Evolutionary conservation across 2,113 vertebrate species (phyloP).

Genomic region (Ibidorhyncha struthersii): DNA sequence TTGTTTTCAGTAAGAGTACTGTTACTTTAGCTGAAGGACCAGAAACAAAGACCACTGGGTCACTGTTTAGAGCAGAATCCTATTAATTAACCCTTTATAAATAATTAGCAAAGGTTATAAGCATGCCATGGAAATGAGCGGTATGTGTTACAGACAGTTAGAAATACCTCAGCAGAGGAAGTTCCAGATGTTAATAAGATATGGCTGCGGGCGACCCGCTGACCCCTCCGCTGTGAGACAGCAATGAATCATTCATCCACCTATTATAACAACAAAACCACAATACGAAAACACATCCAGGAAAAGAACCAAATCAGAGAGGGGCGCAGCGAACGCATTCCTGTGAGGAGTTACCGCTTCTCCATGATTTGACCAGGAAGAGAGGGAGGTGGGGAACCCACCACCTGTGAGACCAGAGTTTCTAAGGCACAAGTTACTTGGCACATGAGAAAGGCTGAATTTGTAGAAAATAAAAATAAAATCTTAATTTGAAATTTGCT

Average conservation of each 20-base stretch:
- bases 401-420: accelerated
- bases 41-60: constrained; percentile 40
- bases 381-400: neutral
- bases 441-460: neutral
- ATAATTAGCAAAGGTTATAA: constrained; percentile 47
- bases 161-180: neutral
- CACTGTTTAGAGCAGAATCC: constrained; percentile 15
- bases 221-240: neutral
- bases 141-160: constrained; percentile 24
- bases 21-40: constrained; percentile 7
- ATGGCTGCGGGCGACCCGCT: neutral
- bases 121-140: neutral
- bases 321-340: neutral
- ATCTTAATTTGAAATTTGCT: neutral
- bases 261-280: neutral
- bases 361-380: neutral
- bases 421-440: neutral
- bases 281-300: neutral
- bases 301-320: neutral
- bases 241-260: constrained; percentile 22
- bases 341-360: neutral
- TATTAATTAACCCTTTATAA: constrained; percentile 62
- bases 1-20: neutral
- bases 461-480: neutral
- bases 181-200: constrained; percentile 25